Evolutionary conservation across 1,140 invertebrate genomes (phyloP).

Genomic region (Drosophila elegans): DNA sequence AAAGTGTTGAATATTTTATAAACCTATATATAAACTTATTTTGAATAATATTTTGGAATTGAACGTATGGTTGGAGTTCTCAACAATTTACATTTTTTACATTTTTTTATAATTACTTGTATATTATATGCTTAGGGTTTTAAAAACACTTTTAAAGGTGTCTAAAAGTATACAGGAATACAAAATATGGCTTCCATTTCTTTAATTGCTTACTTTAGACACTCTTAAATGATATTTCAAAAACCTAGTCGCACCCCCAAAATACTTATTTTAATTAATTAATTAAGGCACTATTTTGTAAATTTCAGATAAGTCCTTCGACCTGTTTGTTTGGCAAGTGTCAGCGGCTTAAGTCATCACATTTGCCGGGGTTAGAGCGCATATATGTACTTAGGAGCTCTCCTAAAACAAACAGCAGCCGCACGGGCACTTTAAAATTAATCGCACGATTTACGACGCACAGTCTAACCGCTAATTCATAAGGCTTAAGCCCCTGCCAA

Average conservation of each 20-base stretch:
- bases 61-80: background rate
- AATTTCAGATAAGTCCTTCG: background rate
- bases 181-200: too few species aligned
- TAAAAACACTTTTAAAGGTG: too few species aligned
- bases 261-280: background rate
- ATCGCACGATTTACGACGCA: constrained; percentile 78
- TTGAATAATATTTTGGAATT: too few species aligned
- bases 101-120: background rate
- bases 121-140: too few species aligned
- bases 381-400: constrained; percentile 15
- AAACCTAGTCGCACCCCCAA: too few species aligned
- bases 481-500: constrained; percentile 54
- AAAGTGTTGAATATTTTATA: background rate
- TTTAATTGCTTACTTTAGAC: too few species aligned
- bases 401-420: constrained; percentile 58
- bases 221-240: too few species aligned
- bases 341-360: constrained; percentile 2
- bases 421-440: constrained; percentile 68
- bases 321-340: background rate
- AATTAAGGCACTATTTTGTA: background rate
- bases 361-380: background rate
- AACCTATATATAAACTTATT: background rate
- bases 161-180: too few species aligned
- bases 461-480: constrained; percentile 81
- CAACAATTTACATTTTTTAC: background rate